A percentile compares a stretch with the other conserved stretches of the same genome.
phyloP scores from a whole-genome alignment of 1,140 invertebrate genomes.

The Carcinoscorpius rotundicauda region DNA sequence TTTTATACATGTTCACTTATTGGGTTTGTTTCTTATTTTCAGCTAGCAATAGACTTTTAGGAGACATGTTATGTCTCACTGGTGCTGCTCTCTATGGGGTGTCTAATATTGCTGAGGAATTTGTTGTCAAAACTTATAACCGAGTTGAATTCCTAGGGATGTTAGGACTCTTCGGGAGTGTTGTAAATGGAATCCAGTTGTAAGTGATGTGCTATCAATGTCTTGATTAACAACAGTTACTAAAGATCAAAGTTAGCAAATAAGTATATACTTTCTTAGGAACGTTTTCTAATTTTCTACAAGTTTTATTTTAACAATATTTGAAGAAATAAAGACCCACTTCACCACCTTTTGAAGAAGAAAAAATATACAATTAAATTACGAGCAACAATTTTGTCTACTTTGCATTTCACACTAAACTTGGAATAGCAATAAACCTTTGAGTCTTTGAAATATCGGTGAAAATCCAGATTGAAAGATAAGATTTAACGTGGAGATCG shows the following conservation, averaged over 20 bases:
- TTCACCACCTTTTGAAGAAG: neutral
- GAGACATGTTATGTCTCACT: slow-evolving; percentile 69
- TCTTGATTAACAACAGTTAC: neutral
- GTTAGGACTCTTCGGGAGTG: slow-evolving; percentile 66
- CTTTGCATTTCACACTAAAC: no score
- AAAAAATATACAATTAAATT: neutral
- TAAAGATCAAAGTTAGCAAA: neutral
- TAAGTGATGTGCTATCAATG: slow-evolving; percentile 34
- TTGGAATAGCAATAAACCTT: no score
- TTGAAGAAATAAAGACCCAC: neutral
- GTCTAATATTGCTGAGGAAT: slow-evolving; percentile 69
- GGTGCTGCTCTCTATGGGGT: slow-evolving; percentile 68
- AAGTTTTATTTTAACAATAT: slow-evolving; percentile 3
- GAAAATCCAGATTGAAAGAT: no score
- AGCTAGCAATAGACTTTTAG: slow-evolving; percentile 61
- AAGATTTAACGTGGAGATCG: no score
- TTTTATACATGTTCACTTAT: slow-evolving; percentile 1
- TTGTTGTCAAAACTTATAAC: slow-evolving; percentile 63
- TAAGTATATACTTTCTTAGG: slow-evolving; percentile 4
- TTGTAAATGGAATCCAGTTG: slow-evolving; percentile 66
- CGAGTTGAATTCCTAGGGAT: slow-evolving; percentile 67
- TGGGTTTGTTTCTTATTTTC: slow-evolving; percentile 24
- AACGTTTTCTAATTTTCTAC: slow-evolving; percentile 4
- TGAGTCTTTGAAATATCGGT: no score
- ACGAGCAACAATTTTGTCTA: no score